Percentiles rank a stretch among this genome's conserved stretches.
These are phyloP conservation scores for Nomada goodeniana DNA, from an alignment of 2,888 invertebrate genomes.

Conservation along the genomic window DNA sequence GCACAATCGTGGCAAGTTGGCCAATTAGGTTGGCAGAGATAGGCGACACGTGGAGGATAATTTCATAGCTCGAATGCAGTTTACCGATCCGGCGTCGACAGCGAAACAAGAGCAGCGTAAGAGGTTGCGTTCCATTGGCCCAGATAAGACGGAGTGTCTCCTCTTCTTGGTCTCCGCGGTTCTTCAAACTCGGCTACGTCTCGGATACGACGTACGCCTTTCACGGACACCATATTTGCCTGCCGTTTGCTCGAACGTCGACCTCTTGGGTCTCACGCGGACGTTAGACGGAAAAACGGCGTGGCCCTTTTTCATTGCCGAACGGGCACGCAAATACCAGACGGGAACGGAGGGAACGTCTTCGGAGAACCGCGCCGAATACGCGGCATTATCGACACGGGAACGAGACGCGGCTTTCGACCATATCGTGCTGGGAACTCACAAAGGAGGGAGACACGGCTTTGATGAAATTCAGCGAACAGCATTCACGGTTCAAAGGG, in stretches of 20 bases:
- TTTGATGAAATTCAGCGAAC: constrained; percentile 37
- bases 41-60: constrained; percentile 35
- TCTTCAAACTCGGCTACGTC: constrained; percentile 21
- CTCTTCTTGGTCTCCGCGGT: constrained; percentile 15
- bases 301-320: no score
- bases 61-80: constrained; percentile 44
- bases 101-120: constrained; percentile 36
- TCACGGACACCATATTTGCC: neutral
- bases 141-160: constrained; percentile 71
- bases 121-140: constrained; percentile 77
- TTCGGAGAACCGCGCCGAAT: neutral
- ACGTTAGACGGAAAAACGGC: no score
- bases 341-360: neutral
- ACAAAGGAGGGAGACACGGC: constrained; percentile 16
- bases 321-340: no score
- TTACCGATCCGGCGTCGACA: constrained; percentile 24
- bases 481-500: constrained; percentile 37
- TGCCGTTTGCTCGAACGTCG: neutral
- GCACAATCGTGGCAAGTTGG: constrained; percentile 39
- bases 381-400: constrained; percentile 2
- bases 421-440: constrained; percentile 7
- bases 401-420: constrained; percentile 20
- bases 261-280: neutral
- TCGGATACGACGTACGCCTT: neutral
- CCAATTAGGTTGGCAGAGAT: constrained; percentile 42